These are phyloP conservation scores for Actinemys pallida DNA, from an alignment of 2,113 vertebrate genomes.

Conservation along the genomic window DNA sequence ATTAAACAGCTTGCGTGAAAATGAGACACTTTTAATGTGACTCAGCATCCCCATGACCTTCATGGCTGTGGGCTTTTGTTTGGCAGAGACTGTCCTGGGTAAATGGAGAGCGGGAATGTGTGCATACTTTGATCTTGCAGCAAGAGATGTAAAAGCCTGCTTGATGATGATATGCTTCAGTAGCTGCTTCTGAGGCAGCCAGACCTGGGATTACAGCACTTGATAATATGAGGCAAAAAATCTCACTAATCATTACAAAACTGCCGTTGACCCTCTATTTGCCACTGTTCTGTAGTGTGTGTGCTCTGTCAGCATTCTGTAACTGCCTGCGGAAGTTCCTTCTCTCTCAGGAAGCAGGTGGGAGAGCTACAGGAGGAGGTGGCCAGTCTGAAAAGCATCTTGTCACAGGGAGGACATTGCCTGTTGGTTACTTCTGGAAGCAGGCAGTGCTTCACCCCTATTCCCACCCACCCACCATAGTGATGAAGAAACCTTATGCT, in stretches of 20 bases:
- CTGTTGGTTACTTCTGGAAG: no score
- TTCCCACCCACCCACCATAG: no score
- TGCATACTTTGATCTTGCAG: neutral
- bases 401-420: no score
- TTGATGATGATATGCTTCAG: neutral
- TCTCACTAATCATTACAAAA: neutral
- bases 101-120: neutral
- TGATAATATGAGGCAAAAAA: neutral
- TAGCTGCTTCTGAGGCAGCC: neutral
- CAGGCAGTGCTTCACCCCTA: no score
- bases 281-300: neutral
- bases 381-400: no score
- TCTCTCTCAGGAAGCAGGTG: neutral
- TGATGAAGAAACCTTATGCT: no score
- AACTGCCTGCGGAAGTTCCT: accelerated
- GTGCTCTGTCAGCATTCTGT: accelerated
- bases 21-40: neutral
- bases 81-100: neutral
- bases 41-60: neutral
- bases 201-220: neutral
- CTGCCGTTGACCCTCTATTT: neutral
- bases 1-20: neutral
- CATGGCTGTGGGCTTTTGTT: neutral
- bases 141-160: accelerated
- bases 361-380: no score